Evolutionary conservation across 2,797 vertebrate genomes (phyloP).

Genomic region (Callimico goeldii): DNA sequence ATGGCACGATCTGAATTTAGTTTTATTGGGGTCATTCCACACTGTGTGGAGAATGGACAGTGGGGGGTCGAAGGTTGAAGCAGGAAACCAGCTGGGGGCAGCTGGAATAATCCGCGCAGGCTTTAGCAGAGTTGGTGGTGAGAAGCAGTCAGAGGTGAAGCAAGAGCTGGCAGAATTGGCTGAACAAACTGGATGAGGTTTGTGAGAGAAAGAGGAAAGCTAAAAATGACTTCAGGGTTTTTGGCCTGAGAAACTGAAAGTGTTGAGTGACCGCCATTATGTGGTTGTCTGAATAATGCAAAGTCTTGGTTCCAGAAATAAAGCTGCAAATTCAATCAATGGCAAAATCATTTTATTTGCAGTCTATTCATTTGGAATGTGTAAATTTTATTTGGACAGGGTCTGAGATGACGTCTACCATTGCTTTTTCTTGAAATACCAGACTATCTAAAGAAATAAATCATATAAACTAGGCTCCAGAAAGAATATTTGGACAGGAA

Average conservation of each 20-base stretch:
- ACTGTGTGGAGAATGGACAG: neutral
- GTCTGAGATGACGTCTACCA: neutral
- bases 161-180: neutral
- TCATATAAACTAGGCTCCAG: neutral
- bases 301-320: slow-evolving; percentile 29
- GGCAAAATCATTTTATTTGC: neutral
- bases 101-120: neutral
- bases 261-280: neutral
- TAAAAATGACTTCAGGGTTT: neutral
- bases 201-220: neutral
- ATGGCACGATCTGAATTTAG: neutral
- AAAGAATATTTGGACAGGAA: neutral
- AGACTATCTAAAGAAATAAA: neutral
- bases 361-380: neutral
- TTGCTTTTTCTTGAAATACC: slow-evolving; percentile 15
- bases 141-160: neutral
- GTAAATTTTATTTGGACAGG: neutral
- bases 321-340: slow-evolving; percentile 38
- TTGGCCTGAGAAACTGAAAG: slow-evolving; percentile 8
- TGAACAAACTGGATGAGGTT: neutral
- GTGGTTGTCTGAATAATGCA: slow-evolving; percentile 5
- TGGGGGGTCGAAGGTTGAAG: neutral
- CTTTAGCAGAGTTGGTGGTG: neutral
- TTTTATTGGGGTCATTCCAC: neutral
- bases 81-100: neutral